These are phyloP conservation scores for Orientallactaga sibirica DNA, from an alignment of 2,797 vertebrate genomes.

Conservation along the genomic window DNA sequence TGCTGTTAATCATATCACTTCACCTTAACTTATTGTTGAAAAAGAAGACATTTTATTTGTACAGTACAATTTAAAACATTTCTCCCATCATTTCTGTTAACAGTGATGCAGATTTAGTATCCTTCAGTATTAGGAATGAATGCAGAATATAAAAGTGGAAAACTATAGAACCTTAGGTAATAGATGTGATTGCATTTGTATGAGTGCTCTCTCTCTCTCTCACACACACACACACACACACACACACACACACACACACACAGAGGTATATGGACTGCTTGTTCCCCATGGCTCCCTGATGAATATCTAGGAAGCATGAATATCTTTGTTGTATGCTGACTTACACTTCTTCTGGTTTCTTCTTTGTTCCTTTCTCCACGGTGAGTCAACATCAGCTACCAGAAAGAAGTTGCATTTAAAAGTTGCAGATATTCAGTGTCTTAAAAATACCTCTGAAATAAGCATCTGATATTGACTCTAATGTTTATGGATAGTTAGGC, in stretches of 20 bases:
- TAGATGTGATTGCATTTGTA: background rate
- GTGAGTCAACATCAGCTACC: background rate
- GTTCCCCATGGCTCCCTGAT: no score
- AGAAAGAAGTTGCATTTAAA: background rate
- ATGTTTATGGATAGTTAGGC: background rate
- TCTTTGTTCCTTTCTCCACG: background rate
- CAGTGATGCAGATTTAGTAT: background rate
- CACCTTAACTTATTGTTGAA: background rate
- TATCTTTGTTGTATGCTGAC: background rate
- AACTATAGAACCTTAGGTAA: background rate
- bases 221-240: background rate
- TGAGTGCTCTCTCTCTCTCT: no score
- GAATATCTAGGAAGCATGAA: background rate
- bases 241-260: background rate
- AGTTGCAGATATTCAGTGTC: background rate
- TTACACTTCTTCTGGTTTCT: background rate
- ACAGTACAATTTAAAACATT: constrained; percentile 16
- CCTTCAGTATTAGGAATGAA: background rate
- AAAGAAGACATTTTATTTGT: background rate
- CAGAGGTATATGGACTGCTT: no score
- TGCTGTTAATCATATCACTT: background rate
- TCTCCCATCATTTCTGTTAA: background rate
- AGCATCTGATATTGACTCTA: background rate
- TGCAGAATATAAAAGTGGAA: background rate
- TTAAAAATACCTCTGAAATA: background rate